Evolutionary conservation across 2,797 vertebrate species (phyloP).

Genomic region (Lerista edwardsae): DNA sequence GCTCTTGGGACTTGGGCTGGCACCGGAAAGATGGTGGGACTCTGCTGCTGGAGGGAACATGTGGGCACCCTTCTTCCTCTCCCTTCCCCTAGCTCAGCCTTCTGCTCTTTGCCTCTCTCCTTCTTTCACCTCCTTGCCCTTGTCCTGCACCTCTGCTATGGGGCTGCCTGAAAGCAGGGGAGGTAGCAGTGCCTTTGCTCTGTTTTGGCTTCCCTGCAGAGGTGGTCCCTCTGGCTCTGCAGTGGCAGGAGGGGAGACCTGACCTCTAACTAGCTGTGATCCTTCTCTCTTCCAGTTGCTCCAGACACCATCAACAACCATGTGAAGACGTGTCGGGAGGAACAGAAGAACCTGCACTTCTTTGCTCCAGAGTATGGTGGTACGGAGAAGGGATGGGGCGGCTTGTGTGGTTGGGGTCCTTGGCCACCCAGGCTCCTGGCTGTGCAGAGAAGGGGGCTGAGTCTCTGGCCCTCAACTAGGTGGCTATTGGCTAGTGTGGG

Average conservation of each 20-base stretch:
- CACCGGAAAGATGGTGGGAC: not conserved
- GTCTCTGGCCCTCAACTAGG: too few relatives aligned
- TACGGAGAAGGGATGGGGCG: slow-evolving; percentile 53
- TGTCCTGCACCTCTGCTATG: not conserved
- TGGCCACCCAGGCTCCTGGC: not conserved
- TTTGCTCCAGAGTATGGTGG: slow-evolving; percentile 97
- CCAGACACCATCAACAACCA: slow-evolving; percentile 97
- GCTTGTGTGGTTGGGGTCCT: not conserved
- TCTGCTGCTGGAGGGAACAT: not conserved
- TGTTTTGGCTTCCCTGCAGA: not conserved
- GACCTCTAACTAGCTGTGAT: not conserved
- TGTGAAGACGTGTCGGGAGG: slow-evolving; percentile 94
- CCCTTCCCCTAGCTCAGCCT: too few relatives aligned
- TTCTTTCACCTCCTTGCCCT: too few relatives aligned
- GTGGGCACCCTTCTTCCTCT: too few relatives aligned
- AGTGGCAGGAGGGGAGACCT: not conserved
- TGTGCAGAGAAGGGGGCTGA: too few relatives aligned
- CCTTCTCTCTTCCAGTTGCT: slow-evolving; percentile 84
- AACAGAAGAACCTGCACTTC: slow-evolving; percentile 96
- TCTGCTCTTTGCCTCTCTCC: not conserved
- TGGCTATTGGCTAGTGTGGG: too few relatives aligned
- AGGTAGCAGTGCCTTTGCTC: not conserved
- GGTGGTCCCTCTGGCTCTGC: not conserved
- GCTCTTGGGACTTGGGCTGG: not conserved
- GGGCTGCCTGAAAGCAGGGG: not conserved